Evolutionary conservation across 2,888 invertebrate species (phyloP).

Genomic region (Stratiomys singularior): DNA sequence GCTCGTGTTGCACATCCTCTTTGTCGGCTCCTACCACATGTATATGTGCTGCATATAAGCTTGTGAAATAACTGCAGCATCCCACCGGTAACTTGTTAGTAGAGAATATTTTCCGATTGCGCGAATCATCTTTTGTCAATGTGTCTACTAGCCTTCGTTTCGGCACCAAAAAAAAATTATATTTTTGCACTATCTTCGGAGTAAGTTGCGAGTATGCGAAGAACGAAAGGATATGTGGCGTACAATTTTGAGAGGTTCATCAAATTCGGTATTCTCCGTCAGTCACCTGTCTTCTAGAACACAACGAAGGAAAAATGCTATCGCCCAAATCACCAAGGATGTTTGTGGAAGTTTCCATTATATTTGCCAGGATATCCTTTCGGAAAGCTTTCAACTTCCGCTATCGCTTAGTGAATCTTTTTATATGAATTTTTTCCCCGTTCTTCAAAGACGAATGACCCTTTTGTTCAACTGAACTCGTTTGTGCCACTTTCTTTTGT

Average conservation of each 20-base stretch:
- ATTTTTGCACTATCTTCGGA: too few relatives aligned
- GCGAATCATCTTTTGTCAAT: not conserved
- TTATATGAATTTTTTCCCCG: not conserved
- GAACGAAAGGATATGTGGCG: too few relatives aligned
- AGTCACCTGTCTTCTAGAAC: conserved; percentile 1
- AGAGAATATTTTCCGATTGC: not conserved
- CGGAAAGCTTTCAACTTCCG: conserved; percentile 32
- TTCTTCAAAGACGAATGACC: conserved; percentile 23
- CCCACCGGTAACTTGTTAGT: not conserved
- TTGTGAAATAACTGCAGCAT: not conserved
- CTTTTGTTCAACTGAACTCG: conserved; percentile 15
- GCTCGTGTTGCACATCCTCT: conserved; percentile 1
- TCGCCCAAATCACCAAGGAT: not conserved
- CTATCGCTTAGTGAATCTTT: conserved; percentile 24
- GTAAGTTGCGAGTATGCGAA: too few relatives aligned
- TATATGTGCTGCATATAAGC: not conserved
- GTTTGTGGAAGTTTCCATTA: conserved; percentile 30
- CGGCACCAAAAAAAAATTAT: not conserved
- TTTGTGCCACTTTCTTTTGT: not conserved
- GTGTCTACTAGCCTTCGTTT: not conserved
- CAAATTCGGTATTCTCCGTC: conserved; percentile 20
- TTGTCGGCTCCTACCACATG: not conserved
- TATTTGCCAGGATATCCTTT: conserved; percentile 37
- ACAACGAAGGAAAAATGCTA: conserved; percentile 15
- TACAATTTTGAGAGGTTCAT: conserved; percentile 13